Conservation (phyloP, 2,113 vertebrate genomes). For the Riparia riparia region DNA sequence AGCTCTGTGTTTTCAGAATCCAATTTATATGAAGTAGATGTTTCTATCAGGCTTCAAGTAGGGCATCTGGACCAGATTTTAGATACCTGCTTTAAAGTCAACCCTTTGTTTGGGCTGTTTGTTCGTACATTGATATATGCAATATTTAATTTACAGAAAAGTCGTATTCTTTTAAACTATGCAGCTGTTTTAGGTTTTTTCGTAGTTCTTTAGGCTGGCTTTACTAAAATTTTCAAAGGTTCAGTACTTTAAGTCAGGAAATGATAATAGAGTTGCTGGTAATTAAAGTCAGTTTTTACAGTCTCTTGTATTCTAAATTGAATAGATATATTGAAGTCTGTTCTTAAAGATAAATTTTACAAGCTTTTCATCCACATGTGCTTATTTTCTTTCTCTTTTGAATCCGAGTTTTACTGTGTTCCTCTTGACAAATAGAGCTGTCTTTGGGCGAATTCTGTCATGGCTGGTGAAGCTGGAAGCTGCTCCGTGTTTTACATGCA, state of each 20-base stretch:
- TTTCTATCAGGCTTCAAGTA: not conserved
- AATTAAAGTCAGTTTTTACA: not conserved
- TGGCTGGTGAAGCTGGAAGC: not conserved
- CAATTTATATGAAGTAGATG: not conserved
- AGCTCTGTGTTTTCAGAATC: not conserved
- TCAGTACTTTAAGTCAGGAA: not conserved
- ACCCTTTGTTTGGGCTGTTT: not conserved
- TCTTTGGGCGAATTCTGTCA: not conserved
- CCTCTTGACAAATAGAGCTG: not conserved
- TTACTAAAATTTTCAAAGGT: not conserved
- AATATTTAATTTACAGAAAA: not conserved
- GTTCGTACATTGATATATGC: not conserved
- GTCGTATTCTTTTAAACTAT: not conserved
- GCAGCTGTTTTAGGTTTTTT: not conserved
- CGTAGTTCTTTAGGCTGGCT: not conserved
- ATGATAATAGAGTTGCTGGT: not conserved
- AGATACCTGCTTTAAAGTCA: not conserved
- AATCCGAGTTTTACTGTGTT: rapidly evolving
- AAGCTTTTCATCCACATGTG: not conserved
- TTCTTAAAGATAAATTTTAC: not conserved
- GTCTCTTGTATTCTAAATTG: not conserved
- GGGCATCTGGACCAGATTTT: not conserved
- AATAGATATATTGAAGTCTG: not conserved
- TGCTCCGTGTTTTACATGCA: not conserved
- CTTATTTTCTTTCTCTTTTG: not conserved